Conservation (phyloP, 2,113 vertebrate genomes). For the Campylorhamphus procurvoides region DNA sequence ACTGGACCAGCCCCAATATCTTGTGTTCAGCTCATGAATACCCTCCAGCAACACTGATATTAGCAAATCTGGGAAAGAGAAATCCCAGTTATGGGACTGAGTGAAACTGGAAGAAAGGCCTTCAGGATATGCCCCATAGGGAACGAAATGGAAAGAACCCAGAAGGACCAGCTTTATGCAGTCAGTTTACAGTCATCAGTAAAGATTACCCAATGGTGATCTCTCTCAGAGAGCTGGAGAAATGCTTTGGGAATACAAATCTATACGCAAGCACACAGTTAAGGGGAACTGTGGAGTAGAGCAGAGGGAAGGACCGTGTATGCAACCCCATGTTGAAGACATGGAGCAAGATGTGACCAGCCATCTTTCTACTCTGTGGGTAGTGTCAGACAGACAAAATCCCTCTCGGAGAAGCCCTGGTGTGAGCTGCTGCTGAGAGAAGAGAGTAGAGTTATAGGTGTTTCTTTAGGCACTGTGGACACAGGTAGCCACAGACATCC, state of each 20-base stretch:
- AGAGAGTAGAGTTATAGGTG: neutral
- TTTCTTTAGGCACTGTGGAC: fast-evolving
- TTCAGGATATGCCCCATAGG: neutral
- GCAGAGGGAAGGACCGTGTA: neutral
- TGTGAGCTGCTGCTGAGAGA: neutral
- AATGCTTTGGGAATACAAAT: neutral
- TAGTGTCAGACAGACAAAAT: neutral
- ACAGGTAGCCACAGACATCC: neutral
- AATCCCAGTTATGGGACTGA: neutral
- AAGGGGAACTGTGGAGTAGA: neutral
- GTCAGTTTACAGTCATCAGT: neutral
- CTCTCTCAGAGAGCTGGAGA: neutral
- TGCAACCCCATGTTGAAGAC: neutral
- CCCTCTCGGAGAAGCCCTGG: neutral
- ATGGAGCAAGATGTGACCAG: fast-evolving
- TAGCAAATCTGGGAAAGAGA: neutral
- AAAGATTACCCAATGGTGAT: neutral
- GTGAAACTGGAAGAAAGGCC: neutral
- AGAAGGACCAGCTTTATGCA: neutral
- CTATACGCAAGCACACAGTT: neutral
- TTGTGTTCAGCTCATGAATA: neutral
- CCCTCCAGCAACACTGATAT: neutral
- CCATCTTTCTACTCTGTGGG: neutral
- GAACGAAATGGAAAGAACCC: neutral
- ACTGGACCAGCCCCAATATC: neutral